Evolutionary conservation across 1,140 invertebrate species (phyloP), one percentile per base, ranked within the genome.

Genomic region (Bombyx mandarina): DNA sequence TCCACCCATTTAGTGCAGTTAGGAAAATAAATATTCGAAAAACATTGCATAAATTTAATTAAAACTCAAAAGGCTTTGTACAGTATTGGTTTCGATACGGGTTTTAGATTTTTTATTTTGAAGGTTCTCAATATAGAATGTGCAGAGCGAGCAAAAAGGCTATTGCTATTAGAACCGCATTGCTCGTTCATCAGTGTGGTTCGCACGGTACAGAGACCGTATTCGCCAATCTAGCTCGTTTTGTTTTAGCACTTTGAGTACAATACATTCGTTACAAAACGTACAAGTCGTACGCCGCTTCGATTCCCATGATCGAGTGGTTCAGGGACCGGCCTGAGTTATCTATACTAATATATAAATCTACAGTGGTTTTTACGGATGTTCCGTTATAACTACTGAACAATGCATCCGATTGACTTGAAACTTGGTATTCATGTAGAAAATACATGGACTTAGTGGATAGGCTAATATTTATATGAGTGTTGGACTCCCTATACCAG

Each of bases 181-280:
- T 79, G 77, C 73, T 73, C 75, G 75, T 80, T 76, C 76, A 76
- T 81, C 77, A 79, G 75, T 69, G 71, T 71, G 73, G 74, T 79
- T 75, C 69, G 71, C 77, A 58, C 65, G 69, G 66, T 81, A 69
- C 71, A 71, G 50, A 58, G 58, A 67, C 73, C 67, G 65, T 73
- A 66, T 66, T 73, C 68, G 73, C 71, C 68, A 63, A 10, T 61
- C 61, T 59, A 62, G 61, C 65, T 67, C 68, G 69, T 80, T 77
- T 81, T 81, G 75, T 81, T 84, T 79, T 71, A 71, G 70, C 73
- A 71, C 70, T 75, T 73, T 70, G 67, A 64, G 73, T 68, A 82
- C 78, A 84, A 84, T 84, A 77, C 78, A 74, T 82, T 81, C 72
- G 71, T 81, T 80, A 76, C 72, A 59, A 61, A 61, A 58, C 52